Evolutionary conservation across 2,113 vertebrate species (phyloP).

Genomic region (Dicerorhinus sumatrensis): DNA sequence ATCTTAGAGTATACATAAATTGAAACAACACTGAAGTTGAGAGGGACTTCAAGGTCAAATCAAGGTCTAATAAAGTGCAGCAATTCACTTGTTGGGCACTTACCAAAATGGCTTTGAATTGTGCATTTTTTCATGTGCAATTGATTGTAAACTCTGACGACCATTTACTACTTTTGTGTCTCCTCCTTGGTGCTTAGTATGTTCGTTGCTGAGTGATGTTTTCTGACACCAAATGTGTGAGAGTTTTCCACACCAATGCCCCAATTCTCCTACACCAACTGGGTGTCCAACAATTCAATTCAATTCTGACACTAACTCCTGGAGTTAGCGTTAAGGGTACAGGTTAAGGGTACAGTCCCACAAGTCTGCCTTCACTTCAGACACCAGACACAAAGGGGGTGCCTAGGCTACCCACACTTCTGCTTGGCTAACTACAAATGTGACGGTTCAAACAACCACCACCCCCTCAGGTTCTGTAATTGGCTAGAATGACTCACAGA

Average conservation of each 20-base stretch:
- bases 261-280: not conserved
- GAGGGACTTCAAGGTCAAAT: not conserved
- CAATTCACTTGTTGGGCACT: not conserved
- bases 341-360: not conserved
- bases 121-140: not conserved
- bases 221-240: not conserved
- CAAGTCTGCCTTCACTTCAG: not conserved
- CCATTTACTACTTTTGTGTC: not conserved
- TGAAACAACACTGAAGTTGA: not conserved
- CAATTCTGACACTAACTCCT: not conserved
- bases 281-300: not conserved
- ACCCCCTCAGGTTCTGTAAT: too few species aligned
- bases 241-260: not conserved
- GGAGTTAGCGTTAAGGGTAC: too few species aligned
- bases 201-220: not conserved
- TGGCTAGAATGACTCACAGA: not conserved
- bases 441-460: not conserved
- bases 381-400: not conserved
- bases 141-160: not conserved
- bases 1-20: not conserved
- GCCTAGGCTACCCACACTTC: not conserved
- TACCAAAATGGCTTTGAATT: not conserved
- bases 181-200: not conserved
- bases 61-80: not conserved
- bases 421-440: not conserved